Evolutionary conservation across 2,797 vertebrate genomes (phyloP), one percentile per base, ranked within the genome.

Genomic region (Urocyon cinereoargenteus): DNA sequence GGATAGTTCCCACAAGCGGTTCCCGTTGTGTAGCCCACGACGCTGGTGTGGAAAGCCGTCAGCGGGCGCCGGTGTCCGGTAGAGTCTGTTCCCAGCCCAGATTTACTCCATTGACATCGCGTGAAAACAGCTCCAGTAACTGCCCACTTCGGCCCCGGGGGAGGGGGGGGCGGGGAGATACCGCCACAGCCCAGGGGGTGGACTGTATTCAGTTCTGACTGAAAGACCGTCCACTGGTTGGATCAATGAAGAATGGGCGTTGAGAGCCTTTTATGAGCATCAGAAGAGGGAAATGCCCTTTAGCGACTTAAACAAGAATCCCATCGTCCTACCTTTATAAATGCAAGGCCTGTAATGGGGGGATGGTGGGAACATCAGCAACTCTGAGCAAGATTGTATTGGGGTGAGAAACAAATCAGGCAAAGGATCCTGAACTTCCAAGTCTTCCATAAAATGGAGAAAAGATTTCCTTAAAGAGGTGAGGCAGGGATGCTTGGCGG

Each of bases 321-420:
- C 6, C 4, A 5, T 91, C 84, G 64, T 75, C 26, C 21, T 40
- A 19, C 11, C 31, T 90, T 84, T 90, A 13, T 83, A 85, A 66
- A 61, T 24, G 9, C 0, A 53, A 53, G 34, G 18, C 21, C 16
- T 81, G 9, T 22, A 68, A 78, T 70, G 11, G 3, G 9, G 21
- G 36, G 24, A 19, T 18, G 14, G 70, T 24, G 18, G 40, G 64
- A 92, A 68, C 28, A 70, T 26, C 55, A 66, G 34, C 8, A 10
- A 13, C 85, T 88, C 19, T 45, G 28, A 90, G 22, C 19, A 26
- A 36, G 36, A 73, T 49, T 75, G 49, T 31, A 45, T 0, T 49
- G 57, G 78, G 31, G 77, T 83, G 70, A 96, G 77, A 88, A 62
- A 28, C 18, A 49, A 95, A 78, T 59, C 31, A 28, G 36, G 57